A percentile compares a stretch with the other conserved stretches of the same genome.
Evolutionary conservation across 1,140 invertebrate species (phyloP).

Genomic region (Penaeus chinensis): DNA sequence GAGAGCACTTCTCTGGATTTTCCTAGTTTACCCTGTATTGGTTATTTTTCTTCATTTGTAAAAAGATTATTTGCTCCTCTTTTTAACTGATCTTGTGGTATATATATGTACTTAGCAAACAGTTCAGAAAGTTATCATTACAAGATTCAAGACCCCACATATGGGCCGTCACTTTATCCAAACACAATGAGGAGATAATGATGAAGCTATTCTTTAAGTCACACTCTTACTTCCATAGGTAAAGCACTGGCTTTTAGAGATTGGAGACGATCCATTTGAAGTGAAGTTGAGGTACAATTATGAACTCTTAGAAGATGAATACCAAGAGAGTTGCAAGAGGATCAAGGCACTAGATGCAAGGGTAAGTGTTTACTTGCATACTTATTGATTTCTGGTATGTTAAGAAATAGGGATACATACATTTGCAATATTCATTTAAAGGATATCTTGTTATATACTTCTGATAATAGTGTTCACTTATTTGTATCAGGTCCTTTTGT

Average conservation of each 20-base stretch:
- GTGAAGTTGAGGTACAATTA: conserved; percentile 96
- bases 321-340: conserved; percentile 93
- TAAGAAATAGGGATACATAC: not conserved
- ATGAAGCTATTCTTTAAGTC: no score
- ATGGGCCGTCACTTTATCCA: not conserved
- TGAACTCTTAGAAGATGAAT: conserved; percentile 95
- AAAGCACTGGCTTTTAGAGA: conserved; percentile 74
- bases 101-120: no score
- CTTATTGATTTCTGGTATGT: not conserved
- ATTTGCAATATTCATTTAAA: not conserved
- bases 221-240: conserved; percentile 7
- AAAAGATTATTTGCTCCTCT: no score
- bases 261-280: conserved; percentile 98
- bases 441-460: not conserved
- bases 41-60: no score
- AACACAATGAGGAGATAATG: not conserved
- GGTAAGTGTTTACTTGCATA: conserved; percentile 69
- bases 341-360: conserved; percentile 89
- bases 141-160: no score
- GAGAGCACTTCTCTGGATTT: no score
- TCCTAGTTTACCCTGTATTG: no score
- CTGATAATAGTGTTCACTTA: not conserved
- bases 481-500: not conserved
- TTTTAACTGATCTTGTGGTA: no score
- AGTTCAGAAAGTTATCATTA: no score